Base-by-base conservation (phyloP, 2,888 invertebrate genomes). In the Cheilosia grossa region DNA sequence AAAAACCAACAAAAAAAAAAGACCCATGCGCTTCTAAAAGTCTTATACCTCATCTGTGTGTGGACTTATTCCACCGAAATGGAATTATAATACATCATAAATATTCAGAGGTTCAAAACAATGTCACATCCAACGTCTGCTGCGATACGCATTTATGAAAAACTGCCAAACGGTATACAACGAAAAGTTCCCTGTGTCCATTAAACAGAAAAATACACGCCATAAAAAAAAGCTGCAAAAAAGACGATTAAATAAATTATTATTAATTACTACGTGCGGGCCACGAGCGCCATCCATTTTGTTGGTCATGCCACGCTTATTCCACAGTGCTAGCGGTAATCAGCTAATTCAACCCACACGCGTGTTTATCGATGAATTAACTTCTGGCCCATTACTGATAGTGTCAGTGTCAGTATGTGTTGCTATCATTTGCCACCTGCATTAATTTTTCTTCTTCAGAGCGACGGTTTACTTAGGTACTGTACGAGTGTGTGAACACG, bases 331-430 rank as follows among this genome's bases (percentile, higher is more conserved):
- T 0, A 21, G 2, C 19, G 7, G n/a, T 9, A 47, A 47, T 47
- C 17, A 47, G n/a, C 17, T 47, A 19, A 47, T 47, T 47, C 47
- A 17, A 19, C 47, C 47, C 17, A 47, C 47, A 47, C 47, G 47
- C 47, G 19, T 47, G 19, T 19, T 17, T 9, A 9, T n/a, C 17
- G 47, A 19, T n/a, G 9, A 47, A 47, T 47, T 13, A 37, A 10
- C 33, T 37, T 37, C 19, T 47, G 17, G 47, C 47, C 17, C 17
- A 10, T 33, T 10, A 33, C 30, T 10, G 3, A 10, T 13, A 37
- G 33, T 37, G 13, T 37, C 10, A 37, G 33, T 37, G 33, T 37
- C 33, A 37, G 42, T 9, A 17, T 47, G 15, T 44, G 47, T 7
- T 47, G 9, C n/a, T n/a, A n/a, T n/a, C n/a, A n/a, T 7, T 47